Percentiles rank a stretch among this genome's conserved stretches.
phyloP scores from a whole-genome alignment of 2,888 invertebrate genomes.

The Drosophila koepferae region DNA sequence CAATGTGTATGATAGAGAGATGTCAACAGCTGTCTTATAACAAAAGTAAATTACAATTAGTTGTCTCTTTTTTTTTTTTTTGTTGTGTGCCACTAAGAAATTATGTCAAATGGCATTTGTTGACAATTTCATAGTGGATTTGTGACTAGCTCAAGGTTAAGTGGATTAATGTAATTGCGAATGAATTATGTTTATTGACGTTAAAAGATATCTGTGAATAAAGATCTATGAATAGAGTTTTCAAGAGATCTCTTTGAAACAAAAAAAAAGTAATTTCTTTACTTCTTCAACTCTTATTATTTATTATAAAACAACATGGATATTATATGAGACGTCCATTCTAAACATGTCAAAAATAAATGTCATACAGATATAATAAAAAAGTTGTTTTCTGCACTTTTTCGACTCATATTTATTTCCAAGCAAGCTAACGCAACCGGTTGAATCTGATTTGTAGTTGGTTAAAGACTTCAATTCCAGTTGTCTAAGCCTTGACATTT shows the following conservation, averaged over 20 bases:
- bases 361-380: too few relatives aligned
- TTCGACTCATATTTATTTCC: not conserved
- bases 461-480: conserved; percentile 5
- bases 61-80: not conserved
- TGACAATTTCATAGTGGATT: not conserved
- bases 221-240: not conserved
- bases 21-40: conserved; percentile 35
- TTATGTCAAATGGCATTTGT: conserved; percentile 13
- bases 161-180: not conserved
- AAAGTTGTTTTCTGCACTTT: too few relatives aligned
- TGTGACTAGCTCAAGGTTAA: conserved; percentile 48
- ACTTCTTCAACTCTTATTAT: not conserved
- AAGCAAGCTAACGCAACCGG: not conserved
- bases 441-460: not conserved
- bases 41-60: conserved; percentile 18
- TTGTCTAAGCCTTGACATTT: conserved; percentile 36
- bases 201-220: not conserved
- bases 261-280: not conserved
- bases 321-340: too few relatives aligned
- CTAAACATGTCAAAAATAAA: too few relatives aligned
- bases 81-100: conserved; percentile 34
- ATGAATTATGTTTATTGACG: not conserved
- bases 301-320: too few relatives aligned
- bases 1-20: conserved; percentile 18
- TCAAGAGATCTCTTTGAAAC: not conserved